phyloP scores from a whole-genome alignment of 2,113 vertebrate genomes.

The Porphyrio hochstetteri region DNA sequence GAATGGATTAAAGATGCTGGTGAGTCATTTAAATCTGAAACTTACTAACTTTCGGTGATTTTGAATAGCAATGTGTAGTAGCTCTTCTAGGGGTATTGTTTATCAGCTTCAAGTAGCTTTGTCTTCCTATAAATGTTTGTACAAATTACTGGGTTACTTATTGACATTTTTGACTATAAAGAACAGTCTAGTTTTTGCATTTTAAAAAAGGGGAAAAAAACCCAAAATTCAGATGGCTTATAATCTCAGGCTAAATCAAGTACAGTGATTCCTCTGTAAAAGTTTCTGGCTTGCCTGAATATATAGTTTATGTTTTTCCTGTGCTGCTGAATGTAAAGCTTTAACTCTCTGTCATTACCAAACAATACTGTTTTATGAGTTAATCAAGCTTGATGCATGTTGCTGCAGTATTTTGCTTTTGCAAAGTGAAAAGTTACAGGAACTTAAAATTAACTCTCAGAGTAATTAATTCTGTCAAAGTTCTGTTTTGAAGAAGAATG shows the following conservation, averaged over 20 bases:
- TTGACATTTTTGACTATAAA: neutral
- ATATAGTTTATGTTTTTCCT: neutral
- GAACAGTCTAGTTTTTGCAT: neutral
- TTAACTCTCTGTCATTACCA: neutral
- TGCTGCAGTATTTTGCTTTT: neutral
- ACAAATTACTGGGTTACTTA: neutral
- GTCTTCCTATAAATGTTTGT: neutral
- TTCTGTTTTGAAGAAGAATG: neutral
- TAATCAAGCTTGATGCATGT: neutral
- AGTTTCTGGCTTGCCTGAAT: neutral
- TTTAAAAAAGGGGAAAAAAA: neutral
- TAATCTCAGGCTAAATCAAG: neutral
- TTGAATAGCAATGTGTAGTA: neutral
- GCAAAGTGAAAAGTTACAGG: neutral
- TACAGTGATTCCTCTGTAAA: neutral
- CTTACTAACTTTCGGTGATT: neutral
- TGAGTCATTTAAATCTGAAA: conserved; percentile 70
- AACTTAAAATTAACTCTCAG: neutral
- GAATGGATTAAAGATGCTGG: conserved; percentile 91
- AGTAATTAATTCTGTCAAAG: neutral
- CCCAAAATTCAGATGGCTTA: too few relatives aligned
- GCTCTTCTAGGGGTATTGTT: neutral
- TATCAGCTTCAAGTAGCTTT: neutral
- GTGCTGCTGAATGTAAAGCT: neutral
- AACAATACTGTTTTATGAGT: neutral